These are phyloP conservation scores for Virgularia gustaviana DNA, from an alignment of 92 coral and sea anemone genomes.

Conservation along the genomic window DNA sequence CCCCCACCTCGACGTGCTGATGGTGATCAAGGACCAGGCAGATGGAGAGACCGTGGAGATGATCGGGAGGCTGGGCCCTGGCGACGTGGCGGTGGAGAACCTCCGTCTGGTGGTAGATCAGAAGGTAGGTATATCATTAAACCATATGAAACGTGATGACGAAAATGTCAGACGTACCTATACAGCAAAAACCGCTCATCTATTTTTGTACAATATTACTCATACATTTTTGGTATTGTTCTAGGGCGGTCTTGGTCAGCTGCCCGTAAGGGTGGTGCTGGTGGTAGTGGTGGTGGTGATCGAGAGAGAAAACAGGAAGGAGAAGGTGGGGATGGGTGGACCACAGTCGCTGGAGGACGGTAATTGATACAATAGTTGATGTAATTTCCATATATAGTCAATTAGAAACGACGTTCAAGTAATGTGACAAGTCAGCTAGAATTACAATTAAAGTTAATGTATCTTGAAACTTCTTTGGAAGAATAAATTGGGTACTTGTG, in stretches of 20 bases:
- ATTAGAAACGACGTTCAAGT: no score
- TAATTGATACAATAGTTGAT: no score
- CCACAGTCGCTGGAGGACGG: conserved; percentile 37
- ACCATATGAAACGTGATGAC: not conserved
- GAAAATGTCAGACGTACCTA: not conserved
- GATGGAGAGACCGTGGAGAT: conserved; percentile 36
- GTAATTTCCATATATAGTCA: no score
- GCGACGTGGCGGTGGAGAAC: conserved; percentile 37
- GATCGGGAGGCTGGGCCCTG: conserved; percentile 31
- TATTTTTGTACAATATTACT: no score
- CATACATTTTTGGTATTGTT: not conserved
- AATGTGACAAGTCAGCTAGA: no score
- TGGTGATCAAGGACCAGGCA: conserved; percentile 12
- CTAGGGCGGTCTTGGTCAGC: conserved; percentile 38
- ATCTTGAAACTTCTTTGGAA: no score
- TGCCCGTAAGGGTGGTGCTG: conserved; percentile 35
- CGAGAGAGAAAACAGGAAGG: conserved; percentile 29
- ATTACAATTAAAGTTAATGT: no score
- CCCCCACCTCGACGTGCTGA: conserved; percentile 21
- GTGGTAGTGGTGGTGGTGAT: conserved; percentile 8
- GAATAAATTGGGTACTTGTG: no score
- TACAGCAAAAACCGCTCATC: not conserved
- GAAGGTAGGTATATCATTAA: conserved; percentile 33
- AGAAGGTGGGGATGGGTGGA: conserved; percentile 31
- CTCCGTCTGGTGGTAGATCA: conserved; percentile 23